Conservation (phyloP, 1,140 invertebrate species). For the Calycopis cecrops region DNA sequence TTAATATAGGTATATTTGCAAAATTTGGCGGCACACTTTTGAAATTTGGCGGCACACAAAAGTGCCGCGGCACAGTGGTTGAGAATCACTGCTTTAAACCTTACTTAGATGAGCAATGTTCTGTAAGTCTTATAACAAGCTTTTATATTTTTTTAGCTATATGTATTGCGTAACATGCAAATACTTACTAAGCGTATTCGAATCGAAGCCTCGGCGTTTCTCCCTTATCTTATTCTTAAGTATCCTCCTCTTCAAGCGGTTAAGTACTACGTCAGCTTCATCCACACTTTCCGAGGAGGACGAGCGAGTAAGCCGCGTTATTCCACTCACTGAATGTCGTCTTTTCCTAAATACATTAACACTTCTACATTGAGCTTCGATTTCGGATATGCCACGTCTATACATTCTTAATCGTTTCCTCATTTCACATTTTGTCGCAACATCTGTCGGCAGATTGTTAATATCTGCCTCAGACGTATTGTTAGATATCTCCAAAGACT, state of each 20-base stretch:
- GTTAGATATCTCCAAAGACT: constrained; percentile 36
- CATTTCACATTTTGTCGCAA: constrained; percentile 61
- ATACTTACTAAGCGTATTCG: constrained; percentile 33
- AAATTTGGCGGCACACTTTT: too few species aligned
- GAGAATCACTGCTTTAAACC: too few species aligned
- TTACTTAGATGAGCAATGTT: too few species aligned
- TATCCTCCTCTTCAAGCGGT: constrained; percentile 68
- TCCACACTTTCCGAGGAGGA: constrained; percentile 72
- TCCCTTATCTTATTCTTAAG: constrained; percentile 69
- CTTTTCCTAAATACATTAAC: constrained; percentile 43
- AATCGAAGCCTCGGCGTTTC: constrained; percentile 47
- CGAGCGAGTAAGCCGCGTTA: constrained; percentile 43
- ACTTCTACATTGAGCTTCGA: constrained; percentile 45
- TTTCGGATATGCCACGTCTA: constrained; percentile 67
- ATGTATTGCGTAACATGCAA: neutral
- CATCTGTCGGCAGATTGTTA: constrained; percentile 60
- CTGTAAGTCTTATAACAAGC: too few species aligned
- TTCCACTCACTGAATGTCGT: constrained; percentile 55
- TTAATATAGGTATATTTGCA: too few species aligned
- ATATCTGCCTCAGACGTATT: constrained; percentile 55
- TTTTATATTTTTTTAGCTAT: too few species aligned
- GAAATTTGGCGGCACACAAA: too few species aligned
- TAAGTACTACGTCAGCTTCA: constrained; percentile 69
- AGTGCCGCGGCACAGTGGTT: too few species aligned
- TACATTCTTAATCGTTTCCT: constrained; percentile 69